phyloP scores from a whole-genome alignment of 2,797 vertebrate genomes.

The Enteromius thamalakanensis region DNA sequence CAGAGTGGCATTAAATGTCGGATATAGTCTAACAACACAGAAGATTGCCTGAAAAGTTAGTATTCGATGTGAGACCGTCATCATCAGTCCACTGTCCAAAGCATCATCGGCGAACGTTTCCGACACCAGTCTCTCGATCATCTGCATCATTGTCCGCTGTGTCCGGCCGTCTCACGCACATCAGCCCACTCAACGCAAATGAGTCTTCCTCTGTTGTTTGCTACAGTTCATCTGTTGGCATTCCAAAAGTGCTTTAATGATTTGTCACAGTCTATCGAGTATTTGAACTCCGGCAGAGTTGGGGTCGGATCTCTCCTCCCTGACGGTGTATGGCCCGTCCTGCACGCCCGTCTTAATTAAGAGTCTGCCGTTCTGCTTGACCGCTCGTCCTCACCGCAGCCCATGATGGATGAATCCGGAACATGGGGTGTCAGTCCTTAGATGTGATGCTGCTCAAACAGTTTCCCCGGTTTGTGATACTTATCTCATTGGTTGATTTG shows the following conservation, averaged over 20 bases:
- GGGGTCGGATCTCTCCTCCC: slow-evolving; percentile 37
- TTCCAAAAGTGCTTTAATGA: slow-evolving; percentile 48
- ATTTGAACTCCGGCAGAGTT: slow-evolving; percentile 29
- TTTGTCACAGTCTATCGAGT: slow-evolving; percentile 43
- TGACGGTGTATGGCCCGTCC: slow-evolving; percentile 11
- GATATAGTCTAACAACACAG: slow-evolving; percentile 26
- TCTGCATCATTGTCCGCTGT: slow-evolving; percentile 11
- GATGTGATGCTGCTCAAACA: slow-evolving; percentile 42
- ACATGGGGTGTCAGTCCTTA: slow-evolving; percentile 23
- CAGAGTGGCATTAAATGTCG: slow-evolving; percentile 21
- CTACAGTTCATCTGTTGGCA: slow-evolving; percentile 45
- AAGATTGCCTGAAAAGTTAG: slow-evolving; percentile 32
- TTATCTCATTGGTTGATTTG: slow-evolving; percentile 59
- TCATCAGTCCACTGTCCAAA: slow-evolving; percentile 12
- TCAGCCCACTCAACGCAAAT: slow-evolving; percentile 33
- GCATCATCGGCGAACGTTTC: slow-evolving; percentile 6
- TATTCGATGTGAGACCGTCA: not conserved
- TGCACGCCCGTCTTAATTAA: slow-evolving; percentile 37
- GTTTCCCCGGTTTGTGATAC: slow-evolving; percentile 54
- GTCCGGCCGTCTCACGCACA: slow-evolving; percentile 25
- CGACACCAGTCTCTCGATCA: slow-evolving; percentile 24
- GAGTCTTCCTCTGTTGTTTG: slow-evolving; percentile 31
- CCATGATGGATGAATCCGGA: slow-evolving; percentile 20
- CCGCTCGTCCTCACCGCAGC: slow-evolving; percentile 38
- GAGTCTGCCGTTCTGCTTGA: slow-evolving; percentile 29